Evolutionary conservation across 2,888 invertebrate genomes (phyloP).

Genomic region (Aplocera efformata): DNA sequence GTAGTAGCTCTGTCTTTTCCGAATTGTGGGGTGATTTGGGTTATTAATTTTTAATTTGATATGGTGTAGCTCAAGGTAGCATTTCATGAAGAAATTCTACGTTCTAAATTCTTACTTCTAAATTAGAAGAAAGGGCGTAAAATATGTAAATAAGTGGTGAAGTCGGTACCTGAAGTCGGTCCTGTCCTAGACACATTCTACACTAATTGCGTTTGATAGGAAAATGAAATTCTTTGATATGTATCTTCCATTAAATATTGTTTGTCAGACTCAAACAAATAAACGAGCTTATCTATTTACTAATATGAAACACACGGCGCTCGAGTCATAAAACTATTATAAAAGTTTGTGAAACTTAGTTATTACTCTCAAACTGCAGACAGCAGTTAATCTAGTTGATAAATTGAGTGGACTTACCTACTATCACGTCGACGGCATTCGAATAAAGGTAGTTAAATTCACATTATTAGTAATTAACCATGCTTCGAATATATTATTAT

Average conservation of each 20-base stretch:
- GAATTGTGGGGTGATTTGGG: no score
- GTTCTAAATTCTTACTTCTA: no score
- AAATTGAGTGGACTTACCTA: constrained; percentile 18
- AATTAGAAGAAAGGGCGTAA: no score
- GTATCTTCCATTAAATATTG: background rate
- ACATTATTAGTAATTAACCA: background rate
- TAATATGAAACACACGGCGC: constrained; percentile 6
- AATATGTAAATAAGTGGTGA: no score
- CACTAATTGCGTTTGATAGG: no score
- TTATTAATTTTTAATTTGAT: no score
- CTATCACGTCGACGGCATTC: constrained; percentile 1
- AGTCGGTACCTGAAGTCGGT: no score
- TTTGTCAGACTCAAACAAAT: constrained; percentile 1
- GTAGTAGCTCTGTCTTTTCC: no score
- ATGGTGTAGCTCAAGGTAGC: no score
- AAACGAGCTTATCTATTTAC: constrained; percentile 9
- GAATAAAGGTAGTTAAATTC: constrained; percentile 1
- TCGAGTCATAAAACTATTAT: constrained; percentile 25
- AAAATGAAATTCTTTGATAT: background rate
- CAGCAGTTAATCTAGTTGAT: constrained; percentile 26
- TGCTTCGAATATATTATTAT: no score
- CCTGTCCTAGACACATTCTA: no score
- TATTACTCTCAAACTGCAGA: constrained; percentile 28
- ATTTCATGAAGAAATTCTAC: no score
- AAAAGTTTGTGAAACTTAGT: constrained; percentile 25